Base-by-base conservation (phyloP, 2,888 invertebrate genomes). In the Hydroisotoma schaefferi region DNA sequence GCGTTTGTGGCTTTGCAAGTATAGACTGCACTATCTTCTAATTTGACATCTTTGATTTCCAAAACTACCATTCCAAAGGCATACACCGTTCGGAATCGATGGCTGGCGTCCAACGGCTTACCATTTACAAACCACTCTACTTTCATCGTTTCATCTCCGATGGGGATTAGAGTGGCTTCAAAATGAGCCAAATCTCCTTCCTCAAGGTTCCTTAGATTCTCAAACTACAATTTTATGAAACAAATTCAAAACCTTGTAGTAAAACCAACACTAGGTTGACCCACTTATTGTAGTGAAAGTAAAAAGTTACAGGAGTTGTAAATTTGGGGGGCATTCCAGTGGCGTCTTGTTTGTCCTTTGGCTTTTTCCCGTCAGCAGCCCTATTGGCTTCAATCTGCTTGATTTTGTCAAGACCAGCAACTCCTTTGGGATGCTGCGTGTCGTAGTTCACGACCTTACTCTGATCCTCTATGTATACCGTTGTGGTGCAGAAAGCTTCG, bases 121-220 rank as follows among this genome's bases (percentile, higher is more conserved):
- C 90, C 93, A 77, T 99, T 94, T 76, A 90, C 94, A 83, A 92
- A 93, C 93, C 93, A 95, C 80, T 94, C 94, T 55, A 94, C 90
- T 26, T 87, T 85, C 92, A 94, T 93, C 25, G 88, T 89, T 77
- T 93, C 91, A 75, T 94, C 94, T 12, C 93, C 92, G 49, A 90
- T 87, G 12, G 99, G 99, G 53, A 92, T 88, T 6, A 99, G 82
- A 51, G 91, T 92, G 37, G 95, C 97, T 80, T 99, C 98, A 77
- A 95, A 97, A 78, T 98, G 97, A 70, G 95, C 95, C 71, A 94
- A 88, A 78, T 98, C 94, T 59, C 94, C 94, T 80, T 98, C 98
- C 40, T 87, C 87, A 51, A 98, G 82, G 73, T 91, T 90, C 10
- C 82, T 80, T 61, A 93, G 82, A 70, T 90, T 86, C 72, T 87